A percentile compares a stretch with the other conserved stretches of the same genome.
Evolutionary conservation across 1,140 invertebrate species (phyloP).

Genomic region (Drosophila auraria): DNA sequence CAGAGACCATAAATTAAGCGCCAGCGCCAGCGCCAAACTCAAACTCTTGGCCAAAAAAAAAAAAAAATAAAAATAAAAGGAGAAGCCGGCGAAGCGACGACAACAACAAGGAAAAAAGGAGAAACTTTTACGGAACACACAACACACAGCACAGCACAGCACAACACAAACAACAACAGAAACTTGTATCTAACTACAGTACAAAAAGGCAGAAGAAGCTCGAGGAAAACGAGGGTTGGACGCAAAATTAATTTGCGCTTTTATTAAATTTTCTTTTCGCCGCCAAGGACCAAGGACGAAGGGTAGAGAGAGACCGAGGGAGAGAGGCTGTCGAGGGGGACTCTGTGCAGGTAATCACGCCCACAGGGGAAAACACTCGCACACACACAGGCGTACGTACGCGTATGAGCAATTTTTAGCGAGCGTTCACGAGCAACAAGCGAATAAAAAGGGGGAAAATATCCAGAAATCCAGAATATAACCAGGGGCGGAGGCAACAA

Average conservation of each 20-base stretch:
- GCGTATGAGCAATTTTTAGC: slow-evolving; percentile 73
- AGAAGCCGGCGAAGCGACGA: slow-evolving; percentile 11
- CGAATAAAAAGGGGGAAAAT: slow-evolving; percentile 33
- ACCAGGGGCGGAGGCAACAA: neutral
- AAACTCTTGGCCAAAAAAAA: slow-evolving; percentile 52
- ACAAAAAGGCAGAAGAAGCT: slow-evolving; percentile 21
- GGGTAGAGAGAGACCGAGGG: neutral
- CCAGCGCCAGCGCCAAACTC: slow-evolving; percentile 58
- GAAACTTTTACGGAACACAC: slow-evolving; percentile 43
- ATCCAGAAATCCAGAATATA: slow-evolving; percentile 14
- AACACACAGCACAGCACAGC: slow-evolving; percentile 35
- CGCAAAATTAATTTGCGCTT: slow-evolving; percentile 82
- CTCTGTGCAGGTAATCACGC: slow-evolving; percentile 66
- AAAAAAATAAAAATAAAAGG: slow-evolving; percentile 7
- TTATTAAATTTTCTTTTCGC: slow-evolving; percentile 74
- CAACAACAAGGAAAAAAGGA: slow-evolving; percentile 34
- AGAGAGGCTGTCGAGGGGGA: neutral
- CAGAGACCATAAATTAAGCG: slow-evolving; percentile 81
- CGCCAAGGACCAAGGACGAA: slow-evolving; percentile 16
- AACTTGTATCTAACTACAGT: slow-evolving; percentile 80
- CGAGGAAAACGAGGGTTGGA: slow-evolving; percentile 64
- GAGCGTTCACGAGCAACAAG: slow-evolving; percentile 72
- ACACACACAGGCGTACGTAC: slow-evolving; percentile 22
- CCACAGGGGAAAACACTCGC: slow-evolving; percentile 30
- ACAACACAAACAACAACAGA: slow-evolving; percentile 65